Evolutionary conservation across 1,140 invertebrate genomes (phyloP).

Genomic region (Drosophila nikananu): DNA sequence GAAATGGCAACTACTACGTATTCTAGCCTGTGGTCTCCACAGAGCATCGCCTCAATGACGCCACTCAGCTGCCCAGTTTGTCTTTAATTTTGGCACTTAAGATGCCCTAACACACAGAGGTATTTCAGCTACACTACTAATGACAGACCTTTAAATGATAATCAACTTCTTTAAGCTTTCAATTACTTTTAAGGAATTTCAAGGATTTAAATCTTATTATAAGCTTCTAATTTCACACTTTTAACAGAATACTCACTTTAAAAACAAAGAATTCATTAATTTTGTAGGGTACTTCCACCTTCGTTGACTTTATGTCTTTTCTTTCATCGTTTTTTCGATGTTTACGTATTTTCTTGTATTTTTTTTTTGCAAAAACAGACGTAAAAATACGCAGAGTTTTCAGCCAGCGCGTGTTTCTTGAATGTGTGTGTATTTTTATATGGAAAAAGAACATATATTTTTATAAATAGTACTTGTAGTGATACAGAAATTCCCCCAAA

Average conservation of each 20-base stretch:
- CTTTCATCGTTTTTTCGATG: not conserved
- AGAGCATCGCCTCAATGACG: conserved; percentile 39
- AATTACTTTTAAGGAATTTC: too few relatives aligned
- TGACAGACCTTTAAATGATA: too few relatives aligned
- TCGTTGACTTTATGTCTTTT: not conserved
- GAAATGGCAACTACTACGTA: conserved; percentile 26
- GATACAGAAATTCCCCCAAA: conserved; percentile 32
- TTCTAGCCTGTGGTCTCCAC: not conserved
- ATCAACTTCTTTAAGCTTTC: too few relatives aligned
- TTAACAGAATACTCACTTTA: too few relatives aligned
- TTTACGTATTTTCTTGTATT: conserved; percentile 65
- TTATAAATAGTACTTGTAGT: conserved; percentile 31
- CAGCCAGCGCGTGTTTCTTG: conserved; percentile 64
- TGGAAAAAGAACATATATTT: conserved; percentile 49
- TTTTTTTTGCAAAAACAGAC: conserved; percentile 58
- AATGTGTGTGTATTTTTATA: conserved; percentile 30
- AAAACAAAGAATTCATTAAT: not conserved
- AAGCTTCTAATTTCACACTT: too few relatives aligned
- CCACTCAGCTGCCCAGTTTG: conserved; percentile 27
- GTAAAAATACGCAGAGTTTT: conserved; percentile 52
- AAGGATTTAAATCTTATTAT: too few relatives aligned
- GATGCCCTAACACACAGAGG: not conserved
- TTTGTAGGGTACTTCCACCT: not conserved
- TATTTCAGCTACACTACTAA: not conserved
- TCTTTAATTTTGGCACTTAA: conserved; percentile 38